phyloP scores from a whole-genome alignment of 2,113 vertebrate species.

The Anguilla japonica region DNA sequence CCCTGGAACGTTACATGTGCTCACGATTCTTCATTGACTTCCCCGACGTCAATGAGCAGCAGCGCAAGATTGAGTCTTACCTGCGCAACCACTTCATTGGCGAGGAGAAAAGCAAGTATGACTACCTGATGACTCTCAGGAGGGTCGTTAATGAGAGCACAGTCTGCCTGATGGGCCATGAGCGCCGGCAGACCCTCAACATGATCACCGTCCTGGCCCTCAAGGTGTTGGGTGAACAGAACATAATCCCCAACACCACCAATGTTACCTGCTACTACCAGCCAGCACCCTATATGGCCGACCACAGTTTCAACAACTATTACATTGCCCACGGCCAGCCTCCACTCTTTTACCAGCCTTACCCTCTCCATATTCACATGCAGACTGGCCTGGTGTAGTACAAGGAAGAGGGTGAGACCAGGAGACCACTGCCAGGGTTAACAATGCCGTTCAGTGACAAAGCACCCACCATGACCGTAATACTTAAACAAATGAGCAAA shows the following conservation, averaged over 20 bases:
- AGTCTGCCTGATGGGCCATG: conserved; percentile 89
- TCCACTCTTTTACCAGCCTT: conserved; percentile 78
- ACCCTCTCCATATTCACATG: conserved; percentile 78
- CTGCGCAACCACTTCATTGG: conserved; percentile 94
- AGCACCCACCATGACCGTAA: conserved; percentile 23
- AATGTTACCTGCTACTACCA: conserved; percentile 94
- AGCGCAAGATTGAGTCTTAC: conserved; percentile 93
- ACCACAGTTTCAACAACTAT: conserved; percentile 84
- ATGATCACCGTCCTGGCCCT: conserved; percentile 93
- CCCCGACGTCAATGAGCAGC: conserved; percentile 88
- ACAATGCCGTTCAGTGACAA: conserved; percentile 23
- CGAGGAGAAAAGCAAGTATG: conserved; percentile 92
- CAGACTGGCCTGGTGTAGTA: conserved; percentile 79
- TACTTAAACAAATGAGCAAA: neutral
- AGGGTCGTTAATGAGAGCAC: conserved; percentile 90
- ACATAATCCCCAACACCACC: conserved; percentile 86
- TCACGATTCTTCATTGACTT: conserved; percentile 98
- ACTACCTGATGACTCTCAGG: conserved; percentile 92
- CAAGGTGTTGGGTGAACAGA: conserved; percentile 90
- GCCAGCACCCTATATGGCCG: conserved; percentile 84
- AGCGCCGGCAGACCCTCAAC: conserved; percentile 88
- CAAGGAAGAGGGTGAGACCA: neutral
- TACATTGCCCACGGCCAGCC: conserved; percentile 82
- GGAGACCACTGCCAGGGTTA: conserved; percentile 9
- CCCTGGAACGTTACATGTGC: conserved; percentile 94